These are phyloP conservation scores for Agrochola lychnidis DNA, from an alignment of 2,888 invertebrate species.

Conservation along the genomic window DNA sequence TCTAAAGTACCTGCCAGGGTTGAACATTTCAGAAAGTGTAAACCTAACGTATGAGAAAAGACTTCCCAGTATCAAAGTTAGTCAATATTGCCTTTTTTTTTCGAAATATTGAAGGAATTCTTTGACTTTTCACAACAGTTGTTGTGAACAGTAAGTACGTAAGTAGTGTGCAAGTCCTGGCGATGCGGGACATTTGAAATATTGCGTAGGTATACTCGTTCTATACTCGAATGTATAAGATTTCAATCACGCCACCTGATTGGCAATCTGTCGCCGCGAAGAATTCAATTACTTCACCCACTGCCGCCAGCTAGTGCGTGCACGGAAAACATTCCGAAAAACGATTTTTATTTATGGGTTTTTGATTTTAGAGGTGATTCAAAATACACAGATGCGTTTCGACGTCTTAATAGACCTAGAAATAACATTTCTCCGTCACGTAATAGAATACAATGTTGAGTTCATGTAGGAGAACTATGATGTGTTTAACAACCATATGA, in stretches of 20 bases:
- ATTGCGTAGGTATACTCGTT: slow-evolving; percentile 6
- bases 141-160: too few relatives aligned
- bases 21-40: not conserved
- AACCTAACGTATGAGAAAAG: not conserved
- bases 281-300: slow-evolving; percentile 54
- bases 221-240: slow-evolving; percentile 30
- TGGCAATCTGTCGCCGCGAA: slow-evolving; percentile 71
- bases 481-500: not conserved
- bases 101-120: not conserved
- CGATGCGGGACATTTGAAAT: not conserved
- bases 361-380: not conserved
- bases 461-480: not conserved
- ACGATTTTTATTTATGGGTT: not conserved
- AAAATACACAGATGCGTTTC: not conserved
- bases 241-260: slow-evolving; percentile 68
- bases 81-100: not conserved
- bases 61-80: not conserved
- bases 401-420: not conserved
- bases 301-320: slow-evolving; percentile 39
- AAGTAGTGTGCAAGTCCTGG: too few relatives aligned
- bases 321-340: not conserved
- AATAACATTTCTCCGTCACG: not conserved
- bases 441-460: not conserved
- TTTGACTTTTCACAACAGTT: not conserved
- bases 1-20: not conserved